Evolutionary conservation across 2,888 invertebrate species (phyloP), one percentile per base, ranked within the genome.

Genomic region (Nowickia ferox): DNA sequence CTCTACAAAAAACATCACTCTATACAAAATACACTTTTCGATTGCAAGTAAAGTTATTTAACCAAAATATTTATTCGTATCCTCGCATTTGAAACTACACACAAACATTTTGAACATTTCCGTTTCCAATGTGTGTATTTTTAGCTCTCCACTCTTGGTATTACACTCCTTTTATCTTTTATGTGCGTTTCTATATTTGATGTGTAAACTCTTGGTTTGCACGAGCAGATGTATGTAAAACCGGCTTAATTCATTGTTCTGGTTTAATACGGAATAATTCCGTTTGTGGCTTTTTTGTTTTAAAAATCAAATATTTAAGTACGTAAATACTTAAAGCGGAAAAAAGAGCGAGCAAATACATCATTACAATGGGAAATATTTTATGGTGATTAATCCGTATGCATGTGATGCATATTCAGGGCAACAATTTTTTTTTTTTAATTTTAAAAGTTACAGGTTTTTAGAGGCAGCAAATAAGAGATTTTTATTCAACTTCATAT

Each of bases 61-160:
- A 57, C 46, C 76, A 38, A 66, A 66, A 40, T 38, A 66, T 68
- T 55, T 48, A 66, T 19, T 48, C 44, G 40, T 40, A 22, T 57
- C 53, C 38, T 48, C 44, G 40, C 15, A 17, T 46, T 9, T 57
- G 11, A 57, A 57, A 71, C 19, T 22, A 15, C 9, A n/a, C 15
- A 71, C 44, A 66, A 19, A 76, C 46, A 76, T 66, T 68, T 44
- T 19, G 5, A 55, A 66, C 15, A 57, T 38, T 77, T 66, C 76
- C 66, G 46, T n/a, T 66, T 38, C 17, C 66, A 53, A 17, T 44
- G 15, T 44, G 19, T n/a, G 11, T 5, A 17, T 17, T 42, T 40
- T 42, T 30, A 76, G 19, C 30, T 66, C 57, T 38, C 55, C 17
- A 30, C 15, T 44, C 44, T 69, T 69, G 19, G 17, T 30, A 44